Evolutionary conservation across 2,888 invertebrate species (phyloP).

Genomic region (Dasypolia templi): DNA sequence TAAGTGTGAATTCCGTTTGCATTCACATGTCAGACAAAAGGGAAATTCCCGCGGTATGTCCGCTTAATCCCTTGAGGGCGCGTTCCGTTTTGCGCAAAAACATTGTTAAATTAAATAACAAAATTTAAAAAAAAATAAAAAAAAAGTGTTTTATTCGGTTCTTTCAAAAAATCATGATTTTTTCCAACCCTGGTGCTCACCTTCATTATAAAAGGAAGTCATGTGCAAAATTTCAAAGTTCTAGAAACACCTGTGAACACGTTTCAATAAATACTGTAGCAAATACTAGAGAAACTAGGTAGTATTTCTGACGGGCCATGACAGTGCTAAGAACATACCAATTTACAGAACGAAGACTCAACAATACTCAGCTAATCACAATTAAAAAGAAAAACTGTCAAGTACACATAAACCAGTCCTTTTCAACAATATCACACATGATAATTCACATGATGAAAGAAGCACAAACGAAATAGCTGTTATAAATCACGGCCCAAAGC

Average conservation of each 20-base stretch:
- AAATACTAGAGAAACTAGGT: background rate
- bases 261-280: background rate
- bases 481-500: slow-evolving; percentile 59
- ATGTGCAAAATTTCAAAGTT: background rate
- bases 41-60: too few relatives aligned
- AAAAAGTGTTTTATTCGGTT: too few relatives aligned
- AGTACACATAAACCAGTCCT: slow-evolving; percentile 25
- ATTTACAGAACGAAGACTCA: slow-evolving; percentile 2
- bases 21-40: too few relatives aligned
- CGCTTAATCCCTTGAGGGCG: too few relatives aligned
- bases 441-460: slow-evolving; percentile 40
- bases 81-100: too few relatives aligned
- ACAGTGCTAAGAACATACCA: background rate
- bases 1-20: too few relatives aligned
- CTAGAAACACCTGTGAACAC: background rate
- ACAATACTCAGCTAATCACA: background rate
- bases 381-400: background rate
- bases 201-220: background rate
- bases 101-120: too few relatives aligned
- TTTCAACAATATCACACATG: slow-evolving; percentile 35
- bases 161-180: too few relatives aligned
- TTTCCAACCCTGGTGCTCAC: background rate
- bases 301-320: background rate
- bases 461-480: slow-evolving; percentile 33
- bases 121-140: too few relatives aligned